Conservation (phyloP, 2,888 invertebrate genomes). For the Leptinotarsa peninsularis region DNA sequence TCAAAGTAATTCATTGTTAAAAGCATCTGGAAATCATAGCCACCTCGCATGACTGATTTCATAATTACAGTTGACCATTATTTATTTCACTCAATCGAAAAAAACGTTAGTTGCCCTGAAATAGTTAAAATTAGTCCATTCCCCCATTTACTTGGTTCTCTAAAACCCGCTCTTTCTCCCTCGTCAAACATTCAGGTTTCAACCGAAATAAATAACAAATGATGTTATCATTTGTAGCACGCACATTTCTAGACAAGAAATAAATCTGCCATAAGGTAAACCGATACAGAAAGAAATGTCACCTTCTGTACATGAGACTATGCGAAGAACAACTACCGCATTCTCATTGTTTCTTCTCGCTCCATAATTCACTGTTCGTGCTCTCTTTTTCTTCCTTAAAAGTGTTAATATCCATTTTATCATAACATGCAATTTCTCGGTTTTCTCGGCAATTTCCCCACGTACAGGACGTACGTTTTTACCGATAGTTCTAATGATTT, state of each 20-base stretch:
- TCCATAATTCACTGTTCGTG: constrained; percentile 30
- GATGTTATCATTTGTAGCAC: constrained; percentile 15
- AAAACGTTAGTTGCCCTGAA: too few relatives aligned
- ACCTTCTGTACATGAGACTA: constrained; percentile 36
- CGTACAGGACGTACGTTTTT: not conserved
- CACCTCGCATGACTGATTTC: too few relatives aligned
- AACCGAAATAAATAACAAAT: constrained; percentile 10
- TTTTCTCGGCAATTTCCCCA: constrained; percentile 7
- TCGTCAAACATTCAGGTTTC: constrained; percentile 1
- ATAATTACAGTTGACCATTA: too few relatives aligned
- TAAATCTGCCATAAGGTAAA: constrained; percentile 23
- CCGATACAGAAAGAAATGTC: constrained; percentile 32
- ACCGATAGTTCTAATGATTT: not conserved
- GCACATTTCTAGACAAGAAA: constrained; percentile 1
- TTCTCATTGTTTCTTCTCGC: constrained; percentile 33
- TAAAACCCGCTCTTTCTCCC: not conserved
- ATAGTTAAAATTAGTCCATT: not conserved
- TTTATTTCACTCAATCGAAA: too few relatives aligned
- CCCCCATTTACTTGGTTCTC: not conserved
- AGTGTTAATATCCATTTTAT: constrained; percentile 28
- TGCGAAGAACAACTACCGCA: constrained; percentile 33
- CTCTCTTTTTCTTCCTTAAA: constrained; percentile 34
- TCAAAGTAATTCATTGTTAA: too few relatives aligned
- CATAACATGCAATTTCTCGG: constrained; percentile 10
- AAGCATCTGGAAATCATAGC: too few relatives aligned